These are phyloP conservation scores for Sylvicapra grimmia DNA, from an alignment of 2,113 vertebrate genomes.

Conservation along the genomic window DNA sequence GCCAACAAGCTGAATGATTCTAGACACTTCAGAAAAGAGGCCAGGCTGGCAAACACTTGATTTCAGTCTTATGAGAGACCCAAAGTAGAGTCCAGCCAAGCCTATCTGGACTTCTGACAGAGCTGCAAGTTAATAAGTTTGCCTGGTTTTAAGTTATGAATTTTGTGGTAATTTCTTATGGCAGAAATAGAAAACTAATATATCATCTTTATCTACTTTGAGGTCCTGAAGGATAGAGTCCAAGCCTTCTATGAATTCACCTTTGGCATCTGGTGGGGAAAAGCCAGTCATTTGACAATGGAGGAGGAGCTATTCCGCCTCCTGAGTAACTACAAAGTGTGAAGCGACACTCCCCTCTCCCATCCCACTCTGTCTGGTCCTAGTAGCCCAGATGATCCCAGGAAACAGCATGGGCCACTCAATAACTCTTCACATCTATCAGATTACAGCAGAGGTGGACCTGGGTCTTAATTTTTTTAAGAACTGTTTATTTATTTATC, in stretches of 20 bases:
- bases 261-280: slow-evolving; percentile 81
- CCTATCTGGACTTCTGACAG: background rate
- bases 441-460: background rate
- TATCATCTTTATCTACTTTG: slow-evolving; percentile 89
- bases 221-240: slow-evolving; percentile 89
- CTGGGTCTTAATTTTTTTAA: background rate
- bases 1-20: background rate
- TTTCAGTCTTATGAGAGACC: background rate
- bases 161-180: background rate
- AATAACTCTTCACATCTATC: background rate
- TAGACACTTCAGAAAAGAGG: background rate
- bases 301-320: slow-evolving; percentile 81
- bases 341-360: background rate
- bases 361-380: too few relatives aligned
- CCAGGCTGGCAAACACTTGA: background rate
- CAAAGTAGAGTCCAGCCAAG: background rate
- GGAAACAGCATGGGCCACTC: background rate
- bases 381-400: background rate
- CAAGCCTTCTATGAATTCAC: slow-evolving; percentile 87
- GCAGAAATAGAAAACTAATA: background rate
- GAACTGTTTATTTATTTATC: background rate
- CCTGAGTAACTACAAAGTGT: slow-evolving; percentile 87
- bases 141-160: background rate
- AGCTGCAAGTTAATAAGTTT: background rate
- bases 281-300: slow-evolving; percentile 70